Percentiles rank a stretch among this genome's conserved stretches.
phyloP scores from a whole-genome alignment of 2,888 invertebrate genomes.

The Caenorhabditis japonica region DNA sequence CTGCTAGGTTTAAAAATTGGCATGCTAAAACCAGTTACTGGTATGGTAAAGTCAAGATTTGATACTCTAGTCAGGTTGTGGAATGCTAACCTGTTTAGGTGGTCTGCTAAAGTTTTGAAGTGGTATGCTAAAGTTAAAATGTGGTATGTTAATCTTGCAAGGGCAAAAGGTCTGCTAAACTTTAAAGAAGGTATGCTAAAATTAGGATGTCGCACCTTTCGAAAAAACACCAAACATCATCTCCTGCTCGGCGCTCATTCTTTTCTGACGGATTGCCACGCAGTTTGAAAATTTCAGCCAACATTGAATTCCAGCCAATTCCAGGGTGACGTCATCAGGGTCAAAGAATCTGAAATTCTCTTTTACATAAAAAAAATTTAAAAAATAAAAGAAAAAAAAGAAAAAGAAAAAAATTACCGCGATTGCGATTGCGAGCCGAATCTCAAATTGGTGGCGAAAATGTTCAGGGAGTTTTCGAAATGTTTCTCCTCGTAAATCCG shows the following conservation, averaged over 20 bases:
- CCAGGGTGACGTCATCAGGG: conserved; percentile 1
- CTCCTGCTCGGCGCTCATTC: conserved; percentile 22
- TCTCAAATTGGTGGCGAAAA: conserved; percentile 11
- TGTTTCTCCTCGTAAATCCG: conserved; percentile 20
- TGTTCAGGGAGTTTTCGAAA: conserved; percentile 31
- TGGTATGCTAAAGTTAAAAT: too few species aligned
- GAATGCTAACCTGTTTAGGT: too few species aligned
- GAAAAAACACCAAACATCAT: conserved; percentile 48
- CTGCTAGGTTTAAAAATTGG: too few species aligned
- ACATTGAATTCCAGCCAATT: conserved; percentile 9
- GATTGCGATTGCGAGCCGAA: not conserved
- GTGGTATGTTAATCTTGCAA: too few species aligned
- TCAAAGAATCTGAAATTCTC: too few species aligned
- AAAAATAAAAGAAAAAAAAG: not conserved
- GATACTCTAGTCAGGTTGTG: too few species aligned
- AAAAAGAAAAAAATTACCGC: not conserved
- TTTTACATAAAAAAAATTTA: not conserved
- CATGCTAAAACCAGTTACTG: too few species aligned
- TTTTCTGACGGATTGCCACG: conserved; percentile 17
- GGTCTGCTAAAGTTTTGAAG: too few species aligned
- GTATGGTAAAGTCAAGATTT: too few species aligned
- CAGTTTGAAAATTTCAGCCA: conserved; percentile 13
- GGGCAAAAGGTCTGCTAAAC: too few species aligned
- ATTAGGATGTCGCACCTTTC: too few species aligned
- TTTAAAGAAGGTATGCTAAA: too few species aligned